Base-by-base conservation (phyloP, 2,888 invertebrate species). In the Fabriciana adippe region DNA sequence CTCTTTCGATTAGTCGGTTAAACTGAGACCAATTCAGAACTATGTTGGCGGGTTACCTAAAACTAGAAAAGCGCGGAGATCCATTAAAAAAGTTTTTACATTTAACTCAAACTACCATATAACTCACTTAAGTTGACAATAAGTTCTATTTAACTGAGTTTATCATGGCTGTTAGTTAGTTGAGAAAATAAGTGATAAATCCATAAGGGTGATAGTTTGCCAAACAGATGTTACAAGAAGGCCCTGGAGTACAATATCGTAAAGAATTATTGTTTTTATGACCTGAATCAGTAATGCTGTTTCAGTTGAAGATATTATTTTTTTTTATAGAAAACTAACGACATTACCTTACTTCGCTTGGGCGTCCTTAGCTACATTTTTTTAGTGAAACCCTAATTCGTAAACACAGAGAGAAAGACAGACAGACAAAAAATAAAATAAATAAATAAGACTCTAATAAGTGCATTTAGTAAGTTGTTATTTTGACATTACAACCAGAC, bases 191-290 rank as follows among this genome's bases (percentile, higher is more conserved):
- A 59, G 66, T 70, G 65, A 70, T 78, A 76, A 75, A 75, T 78
- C 75, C 73, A 73, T 72, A 69, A 68, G 69, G 63, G 31, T 61
- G 69, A 68, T 72, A 75, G 71, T 75, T 75, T 76, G 74, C 74
- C 77, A 77, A 75, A 76, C 75, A 77, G 74, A 73, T 72, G 76
- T 71, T 74, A 64, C 70, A 67, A 76, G 72, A 67, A 74, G 73
- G 70, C 76, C 76, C 77, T 61, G 41, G 76, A 75, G 79, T 66
- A 68, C 72, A 73, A 72, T 71, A 69, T 63, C 64, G 72, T 71
- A 74, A 72, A 70, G 75, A 76, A 75, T 77, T 77, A 76, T 77
- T 68, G 72, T 70, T 70, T 71, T 73, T 76, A 69, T 68, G 71
- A 73, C 60, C 65, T 67, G 68, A 74, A 71, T 72, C 56, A 66